These are phyloP conservation scores for Celastrina argiolus DNA, from an alignment of 2,888 invertebrate species.

Conservation along the genomic window DNA sequence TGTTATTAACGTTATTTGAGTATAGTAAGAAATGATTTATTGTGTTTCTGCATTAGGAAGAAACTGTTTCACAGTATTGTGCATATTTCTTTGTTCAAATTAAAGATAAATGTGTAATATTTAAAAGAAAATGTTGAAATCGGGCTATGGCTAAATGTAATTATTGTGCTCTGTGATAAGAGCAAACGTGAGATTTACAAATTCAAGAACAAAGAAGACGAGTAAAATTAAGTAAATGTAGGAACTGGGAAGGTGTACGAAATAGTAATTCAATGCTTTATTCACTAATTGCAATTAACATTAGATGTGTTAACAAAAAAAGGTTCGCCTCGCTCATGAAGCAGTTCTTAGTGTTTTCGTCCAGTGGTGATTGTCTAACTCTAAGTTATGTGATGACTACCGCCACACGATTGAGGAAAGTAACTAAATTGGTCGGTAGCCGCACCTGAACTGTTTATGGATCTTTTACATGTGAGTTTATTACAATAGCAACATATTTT, in stretches of 20 bases:
- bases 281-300: conserved; percentile 11
- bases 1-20: too few relatives aligned
- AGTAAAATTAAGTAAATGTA: conserved; percentile 2
- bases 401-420: not conserved
- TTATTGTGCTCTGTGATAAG: not conserved
- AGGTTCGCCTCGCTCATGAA: not conserved
- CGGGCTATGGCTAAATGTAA: not conserved
- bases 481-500: not conserved
- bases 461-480: not conserved
- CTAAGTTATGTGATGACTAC: too few relatives aligned
- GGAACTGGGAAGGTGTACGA: not conserved
- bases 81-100: not conserved
- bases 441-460: not conserved
- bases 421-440: not conserved
- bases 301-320: not conserved
- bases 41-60: not conserved
- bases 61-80: not conserved
- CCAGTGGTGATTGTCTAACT: too few relatives aligned
- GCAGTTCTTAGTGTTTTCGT: not conserved
- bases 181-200: not conserved
- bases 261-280: not conserved
- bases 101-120: not conserved
- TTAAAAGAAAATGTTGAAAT: not conserved
- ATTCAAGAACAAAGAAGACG: not conserved
- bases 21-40: too few relatives aligned